These are phyloP conservation scores for Taurulus bubalis DNA, from an alignment of 2,113 vertebrate genomes.

Conservation along the genomic window DNA sequence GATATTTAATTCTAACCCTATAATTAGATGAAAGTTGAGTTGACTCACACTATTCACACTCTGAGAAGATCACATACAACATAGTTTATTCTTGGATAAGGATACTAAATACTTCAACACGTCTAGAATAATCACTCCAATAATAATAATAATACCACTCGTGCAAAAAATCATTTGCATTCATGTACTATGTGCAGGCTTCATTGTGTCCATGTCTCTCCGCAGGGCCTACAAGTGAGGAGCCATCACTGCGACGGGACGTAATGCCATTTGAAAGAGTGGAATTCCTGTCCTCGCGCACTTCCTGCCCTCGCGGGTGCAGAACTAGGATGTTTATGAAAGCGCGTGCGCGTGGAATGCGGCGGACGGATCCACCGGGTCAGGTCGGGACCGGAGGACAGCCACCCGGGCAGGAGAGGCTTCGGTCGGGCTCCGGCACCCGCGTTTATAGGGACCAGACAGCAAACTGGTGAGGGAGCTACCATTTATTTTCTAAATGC, in stretches of 20 bases:
- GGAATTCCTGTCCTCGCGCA: slow-evolving; percentile 79
- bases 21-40: not conserved
- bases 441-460: not conserved
- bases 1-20: not conserved
- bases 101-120: slow-evolving; percentile 31
- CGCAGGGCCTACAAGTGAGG: not conserved
- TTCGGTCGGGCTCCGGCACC: not conserved
- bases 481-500: not conserved
- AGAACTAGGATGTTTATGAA: slow-evolving; percentile 83
- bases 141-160: not conserved
- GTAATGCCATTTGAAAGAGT: slow-evolving; percentile 79
- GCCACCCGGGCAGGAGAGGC: slow-evolving; percentile 8
- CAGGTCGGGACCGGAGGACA: slow-evolving; percentile 66
- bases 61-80: not conserved
- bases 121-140: slow-evolving; percentile 2
- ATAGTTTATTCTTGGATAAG: slow-evolving; percentile 39
- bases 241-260: slow-evolving; percentile 47
- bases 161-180: not conserved
- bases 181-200: no score
- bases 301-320: slow-evolving; percentile 80
- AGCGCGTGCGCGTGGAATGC: slow-evolving; percentile 81
- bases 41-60: slow-evolving; percentile 7
- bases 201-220: not conserved
- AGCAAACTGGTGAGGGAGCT: not conserved
- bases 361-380: slow-evolving; percentile 77